A percentile compares a stretch with the other conserved stretches of the same genome.
These are phyloP conservation scores for Conus ventricosus DNA, from an alignment of 1,140 invertebrate species.

Conservation along the genomic window DNA sequence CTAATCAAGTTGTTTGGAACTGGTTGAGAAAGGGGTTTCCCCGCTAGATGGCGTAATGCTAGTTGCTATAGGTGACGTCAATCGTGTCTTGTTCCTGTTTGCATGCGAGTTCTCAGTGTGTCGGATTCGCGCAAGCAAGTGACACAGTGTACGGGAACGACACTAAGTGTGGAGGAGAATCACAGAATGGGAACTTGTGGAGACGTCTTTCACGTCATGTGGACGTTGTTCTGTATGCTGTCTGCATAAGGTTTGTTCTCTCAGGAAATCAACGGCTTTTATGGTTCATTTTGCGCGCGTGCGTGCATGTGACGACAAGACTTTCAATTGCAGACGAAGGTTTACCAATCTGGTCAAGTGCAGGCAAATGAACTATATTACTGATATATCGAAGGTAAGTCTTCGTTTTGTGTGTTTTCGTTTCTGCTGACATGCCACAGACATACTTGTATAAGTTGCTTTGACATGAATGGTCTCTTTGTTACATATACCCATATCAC, in stretches of 20 bases:
- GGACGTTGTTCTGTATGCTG: not conserved
- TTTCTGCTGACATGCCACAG: too few species aligned
- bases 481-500: too few species aligned
- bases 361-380: too few species aligned
- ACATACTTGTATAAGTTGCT: too few species aligned
- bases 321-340: not conserved
- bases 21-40: not conserved
- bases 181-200: not conserved
- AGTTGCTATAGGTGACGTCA: constrained; percentile 53
- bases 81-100: constrained; percentile 48
- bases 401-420: too few species aligned
- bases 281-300: not conserved
- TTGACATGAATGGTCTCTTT: too few species aligned
- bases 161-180: not conserved
- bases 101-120: constrained; percentile 7
- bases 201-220: not conserved
- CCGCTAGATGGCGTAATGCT: constrained; percentile 40
- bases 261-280: not conserved
- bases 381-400: too few species aligned
- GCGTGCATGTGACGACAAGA: not conserved
- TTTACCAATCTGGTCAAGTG: too few species aligned
- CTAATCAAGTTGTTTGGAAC: not conserved
- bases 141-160: not conserved
- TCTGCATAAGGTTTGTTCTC: constrained; percentile 22
- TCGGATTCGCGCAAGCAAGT: not conserved